These are phyloP conservation scores for Pteropus alecto DNA, from an alignment of 2,113 vertebrate species.

Conservation along the genomic window DNA sequence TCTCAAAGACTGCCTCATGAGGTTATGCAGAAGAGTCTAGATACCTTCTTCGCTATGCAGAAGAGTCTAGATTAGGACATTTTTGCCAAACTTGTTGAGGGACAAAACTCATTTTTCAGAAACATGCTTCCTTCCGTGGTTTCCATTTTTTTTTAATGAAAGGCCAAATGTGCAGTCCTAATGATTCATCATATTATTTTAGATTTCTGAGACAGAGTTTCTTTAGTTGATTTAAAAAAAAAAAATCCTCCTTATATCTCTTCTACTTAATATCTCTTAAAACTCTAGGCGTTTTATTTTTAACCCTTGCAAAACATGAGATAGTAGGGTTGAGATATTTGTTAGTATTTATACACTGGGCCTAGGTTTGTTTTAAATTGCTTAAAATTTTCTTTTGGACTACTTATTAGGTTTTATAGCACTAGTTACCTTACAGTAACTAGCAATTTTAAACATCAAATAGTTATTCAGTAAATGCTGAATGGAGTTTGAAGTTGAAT, in stretches of 20 bases:
- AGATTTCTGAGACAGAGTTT: background rate
- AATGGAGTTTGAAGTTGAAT: slow-evolving; percentile 2
- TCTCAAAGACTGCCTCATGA: background rate
- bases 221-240: background rate
- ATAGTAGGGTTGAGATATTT: background rate
- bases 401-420: background rate
- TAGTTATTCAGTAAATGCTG: background rate
- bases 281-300: slow-evolving; percentile 3
- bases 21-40: background rate
- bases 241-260: background rate
- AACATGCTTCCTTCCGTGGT: background rate
- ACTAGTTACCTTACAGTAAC: background rate
- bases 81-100: background rate
- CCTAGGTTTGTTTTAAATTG: background rate
- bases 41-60: background rate
- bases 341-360: background rate
- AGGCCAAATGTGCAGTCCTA: background rate
- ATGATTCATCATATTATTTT: background rate
- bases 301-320: background rate
- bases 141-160: background rate
- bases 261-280: background rate
- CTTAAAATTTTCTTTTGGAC: background rate
- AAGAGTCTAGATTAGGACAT: background rate
- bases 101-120: background rate
- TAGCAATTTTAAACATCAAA: background rate